A percentile compares a stretch with the other conserved stretches of the same genome.
phyloP scores from a whole-genome alignment of 2,113 vertebrate genomes.

The Clarias macrocephalus region DNA sequence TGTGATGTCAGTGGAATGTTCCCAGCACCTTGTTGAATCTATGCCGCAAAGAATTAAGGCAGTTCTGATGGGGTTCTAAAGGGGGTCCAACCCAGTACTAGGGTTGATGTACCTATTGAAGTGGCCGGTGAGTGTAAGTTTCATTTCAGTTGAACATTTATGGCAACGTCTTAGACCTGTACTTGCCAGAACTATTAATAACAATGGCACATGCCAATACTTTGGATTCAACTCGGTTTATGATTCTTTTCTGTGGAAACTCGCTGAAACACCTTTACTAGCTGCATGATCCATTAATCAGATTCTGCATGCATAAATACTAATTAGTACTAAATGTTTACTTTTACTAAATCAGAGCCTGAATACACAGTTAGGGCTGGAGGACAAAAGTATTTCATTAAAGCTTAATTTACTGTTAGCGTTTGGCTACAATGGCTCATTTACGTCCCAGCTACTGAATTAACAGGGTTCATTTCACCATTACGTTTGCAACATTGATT shows the following conservation, averaged over 20 bases:
- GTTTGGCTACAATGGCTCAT: constrained; percentile 56
- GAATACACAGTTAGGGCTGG: constrained; percentile 5
- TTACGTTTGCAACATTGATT: background rate
- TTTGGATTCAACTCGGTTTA: background rate
- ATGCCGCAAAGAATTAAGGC: too few species aligned
- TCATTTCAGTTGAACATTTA: background rate
- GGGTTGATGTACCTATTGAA: too few species aligned
- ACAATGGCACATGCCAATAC: background rate
- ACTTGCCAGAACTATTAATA: background rate
- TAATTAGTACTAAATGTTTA: background rate
- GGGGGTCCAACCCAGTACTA: too few species aligned
- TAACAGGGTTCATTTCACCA: background rate
- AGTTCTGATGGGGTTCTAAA: too few species aligned
- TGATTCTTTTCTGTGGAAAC: background rate
- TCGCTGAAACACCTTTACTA: background rate
- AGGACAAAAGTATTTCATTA: constrained; percentile 17
- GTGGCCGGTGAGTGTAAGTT: background rate
- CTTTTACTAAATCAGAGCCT: background rate
- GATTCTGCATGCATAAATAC: background rate
- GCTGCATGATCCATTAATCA: background rate
- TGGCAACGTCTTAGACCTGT: background rate
- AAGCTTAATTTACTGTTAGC: constrained; percentile 34
- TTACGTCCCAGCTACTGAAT: constrained; percentile 13
- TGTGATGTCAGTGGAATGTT: too few species aligned
- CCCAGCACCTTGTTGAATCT: too few species aligned